A percentile compares a stretch with the other conserved stretches of the same genome.
Conservation (phyloP, 2,797 vertebrate genomes). For the Cuniculus paca region DNA sequence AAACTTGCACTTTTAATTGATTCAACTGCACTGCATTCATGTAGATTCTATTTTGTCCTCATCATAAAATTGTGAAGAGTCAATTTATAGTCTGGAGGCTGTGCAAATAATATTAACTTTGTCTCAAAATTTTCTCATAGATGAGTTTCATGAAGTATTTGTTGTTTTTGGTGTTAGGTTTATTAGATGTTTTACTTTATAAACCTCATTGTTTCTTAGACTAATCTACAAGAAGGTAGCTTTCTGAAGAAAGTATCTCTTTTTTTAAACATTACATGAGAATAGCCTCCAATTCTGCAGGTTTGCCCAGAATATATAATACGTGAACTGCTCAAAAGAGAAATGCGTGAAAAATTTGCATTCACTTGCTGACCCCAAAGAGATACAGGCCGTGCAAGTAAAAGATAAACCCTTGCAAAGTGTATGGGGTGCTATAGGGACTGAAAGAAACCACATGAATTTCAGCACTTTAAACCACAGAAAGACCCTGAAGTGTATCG, state of each 20-base stretch:
- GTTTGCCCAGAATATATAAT: conserved; percentile 74
- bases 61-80: conserved; percentile 72
- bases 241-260: conserved; percentile 79
- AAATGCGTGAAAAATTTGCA: background rate
- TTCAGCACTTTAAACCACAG: conserved; percentile 68
- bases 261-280: conserved; percentile 77
- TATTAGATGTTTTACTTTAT: conserved; percentile 75
- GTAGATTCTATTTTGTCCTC: conserved; percentile 59
- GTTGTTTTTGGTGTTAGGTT: background rate
- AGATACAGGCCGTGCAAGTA: conserved; percentile 33
- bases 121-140: conserved; percentile 55
- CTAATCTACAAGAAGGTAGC: conserved; percentile 73
- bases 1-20: conserved; percentile 75
- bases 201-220: conserved; percentile 75
- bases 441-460: conserved; percentile 64
- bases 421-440: conserved; percentile 41
- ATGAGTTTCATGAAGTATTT: conserved; percentile 69
- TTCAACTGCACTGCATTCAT: conserved; percentile 59
- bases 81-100: conserved; percentile 55
- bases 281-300: conserved; percentile 63
- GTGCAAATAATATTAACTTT: conserved; percentile 61
- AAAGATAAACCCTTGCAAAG: conserved; percentile 32
- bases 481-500: conserved; percentile 77
- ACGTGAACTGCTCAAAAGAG: background rate
- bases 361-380: conserved; percentile 47